Evolutionary conservation across 2,888 invertebrate genomes (phyloP), one percentile per base, ranked within the genome.

Genomic region (Pyrocoelia pectoralis): DNA sequence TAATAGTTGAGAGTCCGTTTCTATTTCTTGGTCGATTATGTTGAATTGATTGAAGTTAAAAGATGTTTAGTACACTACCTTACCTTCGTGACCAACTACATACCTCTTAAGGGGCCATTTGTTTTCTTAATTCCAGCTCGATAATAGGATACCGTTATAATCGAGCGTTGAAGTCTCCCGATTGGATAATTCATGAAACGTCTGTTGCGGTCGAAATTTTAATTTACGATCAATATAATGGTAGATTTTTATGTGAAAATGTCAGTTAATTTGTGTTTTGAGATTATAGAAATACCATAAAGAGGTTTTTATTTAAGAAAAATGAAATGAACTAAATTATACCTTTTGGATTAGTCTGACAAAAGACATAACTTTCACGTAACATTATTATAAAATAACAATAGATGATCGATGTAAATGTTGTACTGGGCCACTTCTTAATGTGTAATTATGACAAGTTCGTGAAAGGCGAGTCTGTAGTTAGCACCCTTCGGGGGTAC

Each of bases 401-500:
- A 69, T 69, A 67, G 61, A 43, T 64, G 63, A 58, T 58, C 63
- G 58, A 62, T 63, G 46, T 63, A 58, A 63, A 58, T 55, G 50
- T 43, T 59, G 51, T 63, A 43, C 54, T 58, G 33, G 19, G 38
- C 63, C 58, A 59, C 56, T 64, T 60, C 51, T 64, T 53, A 51
- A 61, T 65, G 60, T 68, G 54, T 67, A 68, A 67, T 67, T 57
- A 65, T 62, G 61, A 65, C 66, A 58, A 61, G 66, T 68, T 66
- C 52, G 59, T 66, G 67, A 69, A 69, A 67, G 60, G 57, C 49
- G 68, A 69, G 72, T 69, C 66, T 71, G 70, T 71, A 65, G 68
- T 73, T 73, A 73, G 76, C 78, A 78, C 78, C 77, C 75, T 70
- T 71, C 72, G 78, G 77, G n/a, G 72, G 72, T 73, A 70, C 75